Conservation (phyloP, 1,140 invertebrate species). For the Tetragonula clypearis region DNA sequence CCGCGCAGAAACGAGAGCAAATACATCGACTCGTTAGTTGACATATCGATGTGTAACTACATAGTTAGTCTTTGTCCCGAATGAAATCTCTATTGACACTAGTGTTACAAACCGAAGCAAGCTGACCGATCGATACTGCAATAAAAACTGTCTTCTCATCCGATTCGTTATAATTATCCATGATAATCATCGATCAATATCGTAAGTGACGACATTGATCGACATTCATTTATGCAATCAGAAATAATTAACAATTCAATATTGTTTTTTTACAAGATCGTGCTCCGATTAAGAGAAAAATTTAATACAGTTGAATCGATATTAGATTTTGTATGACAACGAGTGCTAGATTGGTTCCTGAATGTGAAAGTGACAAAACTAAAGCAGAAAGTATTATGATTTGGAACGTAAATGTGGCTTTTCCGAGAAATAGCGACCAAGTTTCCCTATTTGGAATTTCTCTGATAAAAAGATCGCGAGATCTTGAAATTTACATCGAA, state of each 20-base stretch:
- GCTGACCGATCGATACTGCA: slow-evolving; percentile 3
- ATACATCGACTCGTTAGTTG: slow-evolving; percentile 58
- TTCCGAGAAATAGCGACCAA: neutral
- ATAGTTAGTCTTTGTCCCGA: slow-evolving; percentile 44
- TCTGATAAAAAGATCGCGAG: neutral
- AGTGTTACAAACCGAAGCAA: neutral
- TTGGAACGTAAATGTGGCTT: rapidly evolving
- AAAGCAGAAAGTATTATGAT: neutral
- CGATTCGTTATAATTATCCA: neutral
- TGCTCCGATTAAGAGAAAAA: neutral
- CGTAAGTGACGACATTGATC: neutral
- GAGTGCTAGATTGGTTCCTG: neutral
- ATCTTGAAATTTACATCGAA: slow-evolving; percentile 12
- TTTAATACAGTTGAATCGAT: neutral
- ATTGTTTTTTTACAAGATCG: neutral
- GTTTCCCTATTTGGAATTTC: neutral
- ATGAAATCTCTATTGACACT: slow-evolving; percentile 8
- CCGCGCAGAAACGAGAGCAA: slow-evolving; percentile 48
- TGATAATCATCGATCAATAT: neutral
- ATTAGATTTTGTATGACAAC: neutral
- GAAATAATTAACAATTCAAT: neutral
- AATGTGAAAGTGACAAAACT: neutral
- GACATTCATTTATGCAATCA: neutral
- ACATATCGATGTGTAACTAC: slow-evolving; percentile 55
- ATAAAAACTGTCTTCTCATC: too few species aligned